phyloP scores from a whole-genome alignment of 2,113 vertebrate genomes.

The Percina caprodes region DNA sequence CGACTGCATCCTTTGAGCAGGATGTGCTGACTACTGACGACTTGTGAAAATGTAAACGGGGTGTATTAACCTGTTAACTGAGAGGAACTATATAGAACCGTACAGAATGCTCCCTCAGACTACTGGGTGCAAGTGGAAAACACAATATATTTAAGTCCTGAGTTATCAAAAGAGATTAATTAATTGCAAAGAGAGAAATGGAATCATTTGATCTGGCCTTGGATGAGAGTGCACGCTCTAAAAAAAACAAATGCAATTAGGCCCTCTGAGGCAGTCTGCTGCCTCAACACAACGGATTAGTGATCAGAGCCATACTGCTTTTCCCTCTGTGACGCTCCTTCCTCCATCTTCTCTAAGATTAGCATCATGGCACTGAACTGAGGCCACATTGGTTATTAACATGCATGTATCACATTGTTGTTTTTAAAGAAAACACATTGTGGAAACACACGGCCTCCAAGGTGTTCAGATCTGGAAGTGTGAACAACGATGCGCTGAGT shows the following conservation, averaged over 20 bases:
- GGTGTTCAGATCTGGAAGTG: neutral
- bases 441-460: neutral
- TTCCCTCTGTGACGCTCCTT: too few relatives aligned
- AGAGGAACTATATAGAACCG: neutral
- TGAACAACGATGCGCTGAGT: neutral
- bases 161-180: constrained; percentile 32
- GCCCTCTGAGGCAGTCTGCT: constrained; percentile 25
- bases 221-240: constrained; percentile 20
- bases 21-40: neutral
- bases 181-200: constrained; percentile 13
- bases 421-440: neutral
- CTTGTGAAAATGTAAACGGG: neutral
- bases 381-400: constrained; percentile 18
- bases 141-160: neutral
- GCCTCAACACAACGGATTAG: constrained; percentile 34
- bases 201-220: constrained; percentile 37
- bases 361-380: constrained; percentile 4
- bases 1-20: neutral
- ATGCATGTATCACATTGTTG: constrained; percentile 3
- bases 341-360: neutral
- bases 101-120: neutral
- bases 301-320: constrained; percentile 28
- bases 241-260: constrained; percentile 47
- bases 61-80: neutral
- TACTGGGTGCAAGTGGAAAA: neutral